Conservation (phyloP, 2,797 vertebrate species). For the Lagocephalus sceleratus region DNA sequence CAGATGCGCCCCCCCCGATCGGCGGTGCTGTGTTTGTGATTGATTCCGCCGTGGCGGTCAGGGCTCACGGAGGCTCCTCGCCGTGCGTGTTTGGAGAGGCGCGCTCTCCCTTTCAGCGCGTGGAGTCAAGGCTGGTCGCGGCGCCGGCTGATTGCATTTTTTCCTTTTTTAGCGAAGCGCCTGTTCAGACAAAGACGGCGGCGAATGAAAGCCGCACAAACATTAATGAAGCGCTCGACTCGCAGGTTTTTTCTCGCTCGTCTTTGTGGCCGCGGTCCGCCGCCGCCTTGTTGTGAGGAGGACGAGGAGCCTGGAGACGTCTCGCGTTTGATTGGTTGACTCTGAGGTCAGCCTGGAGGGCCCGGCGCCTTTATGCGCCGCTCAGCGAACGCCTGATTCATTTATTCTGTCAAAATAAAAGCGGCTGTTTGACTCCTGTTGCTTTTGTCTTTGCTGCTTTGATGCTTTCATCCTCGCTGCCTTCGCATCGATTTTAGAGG, state of each 20-base stretch:
- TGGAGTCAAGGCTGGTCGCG: slow-evolving; percentile 70
- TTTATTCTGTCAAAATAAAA: background rate
- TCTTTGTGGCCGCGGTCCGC: slow-evolving; percentile 40
- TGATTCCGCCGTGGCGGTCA: slow-evolving; percentile 23
- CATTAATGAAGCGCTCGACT: slow-evolving; percentile 66
- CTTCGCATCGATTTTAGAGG: too few species aligned
- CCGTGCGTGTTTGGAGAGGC: slow-evolving; percentile 58
- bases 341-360: slow-evolving; percentile 51
- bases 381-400: slow-evolving; percentile 37
- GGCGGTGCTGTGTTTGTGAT: background rate
- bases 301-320: slow-evolving; percentile 79
- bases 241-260: slow-evolving; percentile 30
- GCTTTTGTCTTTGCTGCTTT: slow-evolving; percentile 4
- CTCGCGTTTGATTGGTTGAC: slow-evolving; percentile 58
- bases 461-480: too few species aligned
- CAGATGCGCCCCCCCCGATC: too few species aligned
- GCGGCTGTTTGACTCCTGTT: background rate
- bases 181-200: slow-evolving; percentile 62
- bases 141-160: slow-evolving; percentile 67
- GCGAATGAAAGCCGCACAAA: slow-evolving; percentile 65
- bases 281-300: slow-evolving; percentile 82
- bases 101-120: slow-evolving; percentile 67
- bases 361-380: slow-evolving; percentile 41
- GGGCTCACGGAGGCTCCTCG: slow-evolving; percentile 60
- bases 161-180: slow-evolving; percentile 56